Conservation (phyloP, 2,888 invertebrate species). For the Drosophila neotestacea region DNA sequence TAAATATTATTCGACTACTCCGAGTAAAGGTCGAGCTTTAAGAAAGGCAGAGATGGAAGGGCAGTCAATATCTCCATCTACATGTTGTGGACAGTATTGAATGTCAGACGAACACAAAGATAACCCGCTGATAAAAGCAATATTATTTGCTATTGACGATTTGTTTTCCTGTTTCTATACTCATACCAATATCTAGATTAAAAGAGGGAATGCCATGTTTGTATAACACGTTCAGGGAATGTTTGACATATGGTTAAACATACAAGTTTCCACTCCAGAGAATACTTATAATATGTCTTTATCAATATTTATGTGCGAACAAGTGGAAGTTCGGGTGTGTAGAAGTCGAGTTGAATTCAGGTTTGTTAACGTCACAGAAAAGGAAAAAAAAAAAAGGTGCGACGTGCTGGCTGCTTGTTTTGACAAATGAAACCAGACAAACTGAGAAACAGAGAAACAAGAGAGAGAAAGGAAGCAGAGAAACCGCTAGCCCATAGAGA, state of each 20-base stretch:
- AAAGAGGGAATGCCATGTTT: slow-evolving; percentile 13
- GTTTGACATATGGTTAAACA: not conserved
- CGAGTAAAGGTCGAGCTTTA: not conserved
- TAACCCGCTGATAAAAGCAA: slow-evolving; percentile 24
- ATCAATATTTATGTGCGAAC: slow-evolving; percentile 16
- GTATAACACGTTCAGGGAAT: not conserved
- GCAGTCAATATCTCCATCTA: not conserved
- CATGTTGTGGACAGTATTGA: slow-evolving; percentile 21
- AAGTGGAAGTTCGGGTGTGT: slow-evolving; percentile 18
- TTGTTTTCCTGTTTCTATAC: slow-evolving; percentile 22
- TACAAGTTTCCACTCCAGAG: not conserved
- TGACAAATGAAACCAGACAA: slow-evolving; percentile 47
- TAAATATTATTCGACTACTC: not conserved
- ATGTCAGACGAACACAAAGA: slow-evolving; percentile 18
- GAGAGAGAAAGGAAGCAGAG: not conserved
- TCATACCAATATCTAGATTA: not conserved
- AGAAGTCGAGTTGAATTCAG: not conserved
- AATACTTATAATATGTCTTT: slow-evolving; percentile 15
- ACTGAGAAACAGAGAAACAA: not conserved
- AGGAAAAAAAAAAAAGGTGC: slow-evolving; percentile 23
- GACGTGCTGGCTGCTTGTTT: slow-evolving; percentile 22
- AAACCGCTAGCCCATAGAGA: not conserved
- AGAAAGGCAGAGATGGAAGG: not conserved
- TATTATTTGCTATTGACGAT: slow-evolving; percentile 41
- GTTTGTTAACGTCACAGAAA: not conserved